Evolutionary conservation across 2,888 invertebrate genomes (phyloP), one percentile per base, ranked within the genome.

Genomic region (Clunio marinus): DNA sequence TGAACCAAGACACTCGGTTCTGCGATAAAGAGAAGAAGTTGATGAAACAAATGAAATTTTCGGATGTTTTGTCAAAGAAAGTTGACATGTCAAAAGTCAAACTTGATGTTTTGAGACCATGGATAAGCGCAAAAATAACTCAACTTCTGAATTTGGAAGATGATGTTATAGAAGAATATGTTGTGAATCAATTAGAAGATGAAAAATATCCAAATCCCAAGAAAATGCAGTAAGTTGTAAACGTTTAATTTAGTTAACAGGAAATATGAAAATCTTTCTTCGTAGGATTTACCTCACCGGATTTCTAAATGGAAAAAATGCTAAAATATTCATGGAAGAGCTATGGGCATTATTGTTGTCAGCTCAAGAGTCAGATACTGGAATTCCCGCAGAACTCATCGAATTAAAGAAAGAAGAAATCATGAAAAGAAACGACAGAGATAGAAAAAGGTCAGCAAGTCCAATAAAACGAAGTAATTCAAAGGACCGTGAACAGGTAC

Each of bases 11-110:
- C 80, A 97, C 95, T 76, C 89, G 99, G 76, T 99, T 99, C 82
- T 93, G 96, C 77, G 98, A 99, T 81, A 99, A 99, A 81, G 97
- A 98, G 81, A 98, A 99, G 81, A 99, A 99, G 78, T 83, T 99
- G 60, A 86, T 99, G 82, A 98, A 97, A 80, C 93, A 94, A 79
- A 96, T 99, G 96, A 95, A 93, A 80, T 99, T 99, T 79, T 93
- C 93, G 35, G 96, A 97, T 76, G 90, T 91, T 73, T 83, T 99
- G 57, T 89, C 90, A 72, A 92, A 91, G 78, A 93, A 96, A 95
- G 92, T 99, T 78, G 97, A 99, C 79, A 96, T 98, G 94, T 88
- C 90, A 66, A 97, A 97, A 82, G 94, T 99, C 70, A 98, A 99
- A 79, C 81, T 99, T 75, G 97, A 99, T 76, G 93, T 95, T 55